A percentile compares a stretch with the other conserved stretches of the same genome.
Evolutionary conservation across 1,140 invertebrate genomes (phyloP).

Genomic region (Parapsyche elsis): DNA sequence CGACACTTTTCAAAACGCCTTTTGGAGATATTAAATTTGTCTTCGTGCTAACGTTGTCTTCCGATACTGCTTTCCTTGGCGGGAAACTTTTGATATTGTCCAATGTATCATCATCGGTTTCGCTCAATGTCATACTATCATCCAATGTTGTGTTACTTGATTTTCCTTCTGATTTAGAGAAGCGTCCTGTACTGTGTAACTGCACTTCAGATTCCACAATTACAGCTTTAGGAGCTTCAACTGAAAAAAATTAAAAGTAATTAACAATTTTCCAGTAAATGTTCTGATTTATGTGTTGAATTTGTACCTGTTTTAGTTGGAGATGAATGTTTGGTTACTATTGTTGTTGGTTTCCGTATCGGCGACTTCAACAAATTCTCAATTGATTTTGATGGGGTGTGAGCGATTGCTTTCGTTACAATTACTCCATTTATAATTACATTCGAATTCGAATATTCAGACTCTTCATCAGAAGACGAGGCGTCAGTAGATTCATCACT

Average conservation of each 20-base stretch:
- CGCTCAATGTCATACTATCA: constrained; percentile 40
- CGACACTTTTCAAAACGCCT: constrained; percentile 69
- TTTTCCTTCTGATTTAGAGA: constrained; percentile 10
- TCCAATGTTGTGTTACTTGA: constrained; percentile 3
- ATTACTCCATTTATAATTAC: neutral
- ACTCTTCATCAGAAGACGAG: constrained; percentile 18
- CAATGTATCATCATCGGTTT: constrained; percentile 53
- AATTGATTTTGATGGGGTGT: constrained; percentile 55
- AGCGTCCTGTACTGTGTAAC: constrained; percentile 15
- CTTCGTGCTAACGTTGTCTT: constrained; percentile 16
- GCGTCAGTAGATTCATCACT: neutral
- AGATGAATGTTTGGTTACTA: neutral
- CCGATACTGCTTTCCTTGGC: constrained; percentile 59
- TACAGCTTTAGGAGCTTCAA: neutral
- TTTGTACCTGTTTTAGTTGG: constrained; percentile 9
- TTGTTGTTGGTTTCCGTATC: constrained; percentile 55
- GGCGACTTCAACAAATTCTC: constrained; percentile 61
- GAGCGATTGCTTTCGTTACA: constrained; percentile 48
- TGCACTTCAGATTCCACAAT: neutral
- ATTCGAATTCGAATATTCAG: neutral
- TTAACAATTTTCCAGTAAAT: no score
- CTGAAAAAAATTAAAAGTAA: constrained; percentile 24
- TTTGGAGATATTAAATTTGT: constrained; percentile 58
- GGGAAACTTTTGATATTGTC: constrained; percentile 55
- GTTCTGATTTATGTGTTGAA: no score